phyloP scores from a whole-genome alignment of 1,140 invertebrate species.

The Oscheius sp. region DNA sequence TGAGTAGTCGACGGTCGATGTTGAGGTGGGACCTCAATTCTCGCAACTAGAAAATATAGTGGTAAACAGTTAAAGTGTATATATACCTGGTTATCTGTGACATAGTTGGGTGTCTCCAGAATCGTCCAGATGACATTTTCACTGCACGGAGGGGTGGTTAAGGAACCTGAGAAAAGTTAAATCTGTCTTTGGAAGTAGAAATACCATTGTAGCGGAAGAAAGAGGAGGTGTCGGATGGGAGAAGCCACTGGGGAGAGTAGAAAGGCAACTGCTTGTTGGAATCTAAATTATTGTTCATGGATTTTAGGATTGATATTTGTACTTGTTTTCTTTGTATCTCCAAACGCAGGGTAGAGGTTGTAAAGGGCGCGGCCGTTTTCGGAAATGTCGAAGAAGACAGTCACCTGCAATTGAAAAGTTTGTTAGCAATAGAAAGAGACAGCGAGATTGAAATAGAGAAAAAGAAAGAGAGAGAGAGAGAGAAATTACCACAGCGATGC shows the following conservation, averaged over 20 bases:
- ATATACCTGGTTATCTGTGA: not conserved
- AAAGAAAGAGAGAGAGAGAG: too few relatives aligned
- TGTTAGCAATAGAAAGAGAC: too few relatives aligned
- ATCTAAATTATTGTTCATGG: too few relatives aligned
- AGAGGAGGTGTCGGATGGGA: not conserved
- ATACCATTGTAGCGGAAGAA: not conserved
- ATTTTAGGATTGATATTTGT: too few relatives aligned
- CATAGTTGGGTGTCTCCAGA: not conserved
- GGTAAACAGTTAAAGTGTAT: not conserved
- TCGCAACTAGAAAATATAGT: not conserved
- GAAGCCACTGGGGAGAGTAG: not conserved
- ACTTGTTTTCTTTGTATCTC: too few relatives aligned
- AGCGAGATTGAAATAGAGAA: too few relatives aligned
- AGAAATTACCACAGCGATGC: conserved; percentile 4
- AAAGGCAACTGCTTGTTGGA: too few relatives aligned
- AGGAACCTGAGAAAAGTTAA: not conserved
- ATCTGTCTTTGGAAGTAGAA: too few relatives aligned
- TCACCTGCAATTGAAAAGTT: too few relatives aligned
- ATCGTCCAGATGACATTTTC: not conserved
- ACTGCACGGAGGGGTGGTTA: not conserved
- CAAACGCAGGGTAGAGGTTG: not conserved
- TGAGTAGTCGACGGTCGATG: not conserved
- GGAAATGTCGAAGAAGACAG: not conserved
- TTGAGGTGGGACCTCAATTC: not conserved
- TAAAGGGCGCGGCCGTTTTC: not conserved